phyloP scores from a whole-genome alignment of 2,113 vertebrate species.

The Centropristis striata region DNA sequence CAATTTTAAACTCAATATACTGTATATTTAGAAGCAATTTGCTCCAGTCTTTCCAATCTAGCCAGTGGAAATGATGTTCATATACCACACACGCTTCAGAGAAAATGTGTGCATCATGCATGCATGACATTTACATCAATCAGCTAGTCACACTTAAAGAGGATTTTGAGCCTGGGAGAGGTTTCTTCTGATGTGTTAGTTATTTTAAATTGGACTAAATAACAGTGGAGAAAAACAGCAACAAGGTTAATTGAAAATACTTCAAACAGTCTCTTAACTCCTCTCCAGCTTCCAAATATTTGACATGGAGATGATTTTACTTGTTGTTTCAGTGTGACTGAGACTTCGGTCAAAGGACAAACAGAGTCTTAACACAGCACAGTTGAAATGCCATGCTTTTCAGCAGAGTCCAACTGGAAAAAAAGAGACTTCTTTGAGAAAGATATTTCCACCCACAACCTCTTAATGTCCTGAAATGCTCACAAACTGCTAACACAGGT shows the following conservation, averaged over 20 bases:
- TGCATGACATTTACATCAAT: conserved; percentile 36
- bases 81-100: background rate
- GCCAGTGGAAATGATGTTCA: conserved; percentile 8
- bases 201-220: conserved; percentile 1
- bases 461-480: background rate
- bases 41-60: conserved; percentile 23
- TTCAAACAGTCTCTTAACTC: background rate
- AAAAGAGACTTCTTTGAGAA: background rate
- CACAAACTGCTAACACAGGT: background rate
- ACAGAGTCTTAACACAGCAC: conserved; percentile 5
- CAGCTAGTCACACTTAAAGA: conserved; percentile 8
- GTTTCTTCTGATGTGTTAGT: conserved; percentile 12
- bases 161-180: background rate
- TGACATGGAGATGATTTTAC: background rate
- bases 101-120: background rate
- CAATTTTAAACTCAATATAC: background rate
- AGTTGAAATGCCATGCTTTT: background rate
- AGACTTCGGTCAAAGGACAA: no score
- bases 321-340: background rate
- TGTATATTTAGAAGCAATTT: conserved; percentile 41
- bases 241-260: background rate
- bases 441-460: background rate
- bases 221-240: background rate
- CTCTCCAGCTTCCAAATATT: background rate
- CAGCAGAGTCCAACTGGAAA: background rate